Base-by-base conservation (phyloP, 1,140 invertebrate genomes). In the Aphidius gifuensis region DNA sequence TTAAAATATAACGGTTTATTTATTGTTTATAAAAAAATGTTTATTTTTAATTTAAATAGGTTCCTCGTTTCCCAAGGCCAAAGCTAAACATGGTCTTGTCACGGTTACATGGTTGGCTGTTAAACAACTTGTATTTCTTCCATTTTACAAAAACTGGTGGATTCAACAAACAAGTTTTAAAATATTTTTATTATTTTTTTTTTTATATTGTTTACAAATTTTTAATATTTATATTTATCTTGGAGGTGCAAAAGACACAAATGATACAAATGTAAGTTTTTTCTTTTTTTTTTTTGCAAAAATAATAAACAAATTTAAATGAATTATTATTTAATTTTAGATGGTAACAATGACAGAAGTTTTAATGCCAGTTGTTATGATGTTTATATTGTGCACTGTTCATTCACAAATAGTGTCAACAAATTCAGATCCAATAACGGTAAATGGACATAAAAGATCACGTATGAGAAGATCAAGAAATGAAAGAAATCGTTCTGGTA, bases 51-150 rank as follows among this genome's bases (percentile, higher is more conserved):
- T 68, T 68, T 66, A 66, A 74, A 23, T 73, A 95, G 93, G 93
- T 50, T 96, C 93, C 23, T 94, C 93, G 53, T 96, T 96, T 80
- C 89, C 93, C 5, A 97, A 96, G 84, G 90, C 92, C 7, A 96
- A 96, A 75, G 92, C 94, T 2, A 93, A 94, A 69, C 90, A 94
- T 80, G 90, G 92, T 55, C 84, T 95, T 70, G 83, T 89, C 9
- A 90, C 90, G 9, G 90, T 95, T 50, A 87, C 92, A 51, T 86
- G 89, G 70, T 85, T 91, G 70, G 92, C 92, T 5, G 79, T 93
- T 39, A 80, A 91, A 50, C 83, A 94, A 61, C 86, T 93, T 43
- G 66, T 95, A 21, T 87, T 96, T 71, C 82, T 96, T 58, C 94
- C 94, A 2, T 81, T 91, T 9, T 90, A 92, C 73, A 86, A 86